Percentiles rank a stretch among this genome's conserved stretches.
Conservation (phyloP, 2,797 vertebrate species). For the Sarcoramphus papa region DNA sequence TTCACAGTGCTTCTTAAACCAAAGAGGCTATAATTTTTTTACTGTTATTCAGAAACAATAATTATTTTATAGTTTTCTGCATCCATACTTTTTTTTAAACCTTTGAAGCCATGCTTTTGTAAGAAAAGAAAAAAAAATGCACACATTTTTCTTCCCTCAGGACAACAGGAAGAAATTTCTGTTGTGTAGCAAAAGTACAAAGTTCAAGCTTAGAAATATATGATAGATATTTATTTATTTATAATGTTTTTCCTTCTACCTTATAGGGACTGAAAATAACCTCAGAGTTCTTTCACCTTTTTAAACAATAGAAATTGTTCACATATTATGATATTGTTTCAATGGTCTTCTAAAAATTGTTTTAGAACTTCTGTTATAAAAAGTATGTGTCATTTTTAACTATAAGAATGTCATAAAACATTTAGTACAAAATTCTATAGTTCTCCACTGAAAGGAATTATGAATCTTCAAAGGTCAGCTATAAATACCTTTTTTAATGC, state of each 20-base stretch:
- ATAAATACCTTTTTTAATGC: constrained; percentile 68
- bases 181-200: neutral
- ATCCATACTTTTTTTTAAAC: neutral
- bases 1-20: neutral
- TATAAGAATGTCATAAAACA: neutral
- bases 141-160: neutral
- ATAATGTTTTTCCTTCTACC: neutral
- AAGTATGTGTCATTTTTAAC: neutral
- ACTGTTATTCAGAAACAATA: neutral
- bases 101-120: neutral
- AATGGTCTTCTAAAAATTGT: constrained; percentile 11
- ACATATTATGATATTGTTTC: neutral
- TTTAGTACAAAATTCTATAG: constrained; percentile 34
- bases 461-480: constrained; percentile 70
- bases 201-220: neutral
- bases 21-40: neutral
- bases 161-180: neutral
- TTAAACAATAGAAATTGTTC: neutral
- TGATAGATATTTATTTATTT: neutral
- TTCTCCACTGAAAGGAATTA: constrained; percentile 48
- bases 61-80: neutral
- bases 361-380: neutral
- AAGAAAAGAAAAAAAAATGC: neutral
- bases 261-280: neutral
- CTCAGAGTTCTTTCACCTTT: neutral